phyloP scores from a whole-genome alignment of 2,888 invertebrate genomes.

The Drosophila borborema region DNA sequence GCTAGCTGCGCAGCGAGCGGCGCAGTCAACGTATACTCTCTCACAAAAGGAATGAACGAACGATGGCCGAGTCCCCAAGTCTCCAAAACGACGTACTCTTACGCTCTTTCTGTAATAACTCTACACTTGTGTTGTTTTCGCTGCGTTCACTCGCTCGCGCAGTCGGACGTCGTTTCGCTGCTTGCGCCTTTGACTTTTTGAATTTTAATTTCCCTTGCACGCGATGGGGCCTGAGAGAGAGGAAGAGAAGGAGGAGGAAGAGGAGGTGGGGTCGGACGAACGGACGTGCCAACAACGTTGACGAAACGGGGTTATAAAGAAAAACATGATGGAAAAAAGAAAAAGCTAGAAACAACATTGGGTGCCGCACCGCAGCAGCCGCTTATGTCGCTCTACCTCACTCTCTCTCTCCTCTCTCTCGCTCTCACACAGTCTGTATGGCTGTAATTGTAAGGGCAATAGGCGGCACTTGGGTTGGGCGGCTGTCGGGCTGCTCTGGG shows the following conservation, averaged over 20 bases:
- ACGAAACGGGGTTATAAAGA: conserved; percentile 80
- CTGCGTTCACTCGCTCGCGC: conserved; percentile 28
- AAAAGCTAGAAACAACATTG: conserved; percentile 77
- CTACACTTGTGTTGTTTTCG: conserved; percentile 41
- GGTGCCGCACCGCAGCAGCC: conserved; percentile 63
- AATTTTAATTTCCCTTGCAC: conserved; percentile 79
- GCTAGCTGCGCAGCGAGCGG: conserved; percentile 42
- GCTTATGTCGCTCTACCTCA: conserved; percentile 31
- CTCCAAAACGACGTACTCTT: conserved; percentile 52
- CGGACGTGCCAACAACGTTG: conserved; percentile 67
- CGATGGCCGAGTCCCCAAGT: conserved; percentile 64
- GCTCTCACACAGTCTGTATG: conserved; percentile 21
- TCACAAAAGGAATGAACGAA: conserved; percentile 69
- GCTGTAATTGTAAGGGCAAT: conserved; percentile 72
- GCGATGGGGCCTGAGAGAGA: conserved; percentile 48
- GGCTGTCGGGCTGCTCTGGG: conserved; percentile 52
- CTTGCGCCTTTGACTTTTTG: conserved; percentile 80
- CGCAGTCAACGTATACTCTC: conserved; percentile 47
- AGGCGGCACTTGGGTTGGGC: conserved; percentile 74
- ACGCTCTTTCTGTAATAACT: conserved; percentile 33
- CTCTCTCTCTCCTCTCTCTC: background rate
- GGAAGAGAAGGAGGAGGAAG: conserved; percentile 9
- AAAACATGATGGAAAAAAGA: conserved; percentile 75
- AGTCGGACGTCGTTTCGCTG: conserved; percentile 50
- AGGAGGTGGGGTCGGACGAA: conserved; percentile 33